A percentile compares a stretch with the other conserved stretches of the same genome.
Conservation (phyloP, 2,797 vertebrate species). For the Iguana delicatissima region DNA sequence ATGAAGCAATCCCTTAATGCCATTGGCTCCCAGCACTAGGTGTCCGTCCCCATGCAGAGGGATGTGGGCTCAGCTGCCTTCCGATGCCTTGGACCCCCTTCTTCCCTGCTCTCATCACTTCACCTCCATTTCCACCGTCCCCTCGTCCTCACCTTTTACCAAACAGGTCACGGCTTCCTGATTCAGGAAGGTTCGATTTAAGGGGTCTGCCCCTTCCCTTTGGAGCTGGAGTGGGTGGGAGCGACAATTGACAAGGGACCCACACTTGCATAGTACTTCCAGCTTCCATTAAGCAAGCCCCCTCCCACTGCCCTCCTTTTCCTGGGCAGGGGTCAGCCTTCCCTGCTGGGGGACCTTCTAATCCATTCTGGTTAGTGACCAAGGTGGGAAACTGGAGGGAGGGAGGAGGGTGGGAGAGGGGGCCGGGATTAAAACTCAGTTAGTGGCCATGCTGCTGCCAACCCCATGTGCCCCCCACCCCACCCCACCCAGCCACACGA, state of each 20-base stretch:
- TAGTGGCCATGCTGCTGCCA: neutral
- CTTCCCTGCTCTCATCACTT: fast-evolving
- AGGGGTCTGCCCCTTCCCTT: constrained; percentile 41
- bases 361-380: neutral
- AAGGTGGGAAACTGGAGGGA: neutral
- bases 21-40: neutral
- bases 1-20: neutral
- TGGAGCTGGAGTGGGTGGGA: neutral
- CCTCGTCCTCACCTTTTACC: neutral
- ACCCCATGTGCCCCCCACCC: neutral
- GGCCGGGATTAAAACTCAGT: neutral
- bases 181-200: neutral
- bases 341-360: too few species aligned
- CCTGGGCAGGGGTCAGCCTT: constrained; percentile 1
- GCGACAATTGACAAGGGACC: neutral
- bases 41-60: neutral
- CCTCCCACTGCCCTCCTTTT: neutral
- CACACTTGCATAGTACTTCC: constrained; percentile 48
- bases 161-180: too few species aligned
- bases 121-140: neutral
- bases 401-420: neutral
- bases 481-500: constrained; percentile 38
- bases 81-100: neutral
- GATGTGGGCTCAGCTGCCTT: too few species aligned
- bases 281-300: constrained; percentile 52